Base-by-base conservation (phyloP, 2,888 invertebrate species). In the Drosophila mulleri region DNA sequence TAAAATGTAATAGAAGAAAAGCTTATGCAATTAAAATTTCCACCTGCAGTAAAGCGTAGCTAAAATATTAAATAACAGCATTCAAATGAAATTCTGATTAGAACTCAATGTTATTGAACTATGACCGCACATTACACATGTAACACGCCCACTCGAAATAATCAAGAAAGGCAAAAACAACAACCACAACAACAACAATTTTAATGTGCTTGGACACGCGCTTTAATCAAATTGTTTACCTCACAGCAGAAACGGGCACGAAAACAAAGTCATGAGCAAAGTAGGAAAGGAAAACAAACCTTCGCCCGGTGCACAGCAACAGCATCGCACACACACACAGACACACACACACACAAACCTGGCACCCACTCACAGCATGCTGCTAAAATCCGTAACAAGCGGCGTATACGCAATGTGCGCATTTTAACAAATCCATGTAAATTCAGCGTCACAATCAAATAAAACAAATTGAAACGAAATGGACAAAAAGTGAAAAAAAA, bases 331-430 rank as follows among this genome's bases (percentile, higher is more conserved):
- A 32, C 58, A 20, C 39, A 2, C 53, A 39, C 26, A 41, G 41
- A 29, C 26, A 48, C 56, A 45, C 35, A 37, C 18, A 23, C 45
- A 23, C 42, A 41, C 41, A 56, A 2, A 2, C 4, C 54, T 35
- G 23, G 16, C 41, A 41, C 29, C 37, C 54, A 54, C 41, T 82
- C 78, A 57, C 84, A 83, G 47, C 18, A 59, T 62, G 58, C 59
- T 79, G 84, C 83, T 88, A 88, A 84, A 88, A 84, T 32, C 63
- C 75, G 83, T 79, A 71, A 62, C 63, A 83, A 20, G 65, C 58
- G 76, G 86, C 83, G 86, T 86, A 88, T 88, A 50, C 76, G 83
- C 83, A 52, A 84, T 85, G 29, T 83, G 84, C 75, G 83, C 78
- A 56, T 83, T 85, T 84, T 84, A 80, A 77, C 83, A 86, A 86